A percentile compares a stretch with the other conserved stretches of the same genome.
phyloP scores from a whole-genome alignment of 2,797 vertebrate species.

The Diplodus puntazzo region DNA sequence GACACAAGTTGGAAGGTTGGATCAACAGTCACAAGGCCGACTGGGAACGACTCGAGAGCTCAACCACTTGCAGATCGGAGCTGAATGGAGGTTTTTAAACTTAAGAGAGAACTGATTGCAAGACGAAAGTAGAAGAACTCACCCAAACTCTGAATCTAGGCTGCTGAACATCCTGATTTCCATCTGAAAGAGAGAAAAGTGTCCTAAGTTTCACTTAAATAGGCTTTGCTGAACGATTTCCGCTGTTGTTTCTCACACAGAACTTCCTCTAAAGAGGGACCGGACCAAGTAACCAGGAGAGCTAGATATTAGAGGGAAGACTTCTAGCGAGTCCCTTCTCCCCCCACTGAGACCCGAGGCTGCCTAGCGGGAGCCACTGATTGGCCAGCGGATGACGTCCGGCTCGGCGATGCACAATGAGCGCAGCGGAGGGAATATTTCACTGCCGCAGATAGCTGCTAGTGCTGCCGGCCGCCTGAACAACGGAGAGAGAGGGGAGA shows the following conservation, averaged over 20 bases:
- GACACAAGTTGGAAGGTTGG: slow-evolving; percentile 47
- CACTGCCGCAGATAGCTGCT: slow-evolving; percentile 79
- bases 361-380: slow-evolving; percentile 74
- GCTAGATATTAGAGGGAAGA: slow-evolving; percentile 76
- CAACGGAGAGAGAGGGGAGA: slow-evolving; percentile 67
- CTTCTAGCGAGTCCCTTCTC: slow-evolving; percentile 73
- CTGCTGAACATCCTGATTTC: slow-evolving; percentile 46
- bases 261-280: slow-evolving; percentile 57
- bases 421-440: slow-evolving; percentile 85
- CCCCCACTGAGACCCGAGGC: slow-evolving; percentile 70
- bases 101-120: slow-evolving; percentile 4
- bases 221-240: slow-evolving; percentile 35
- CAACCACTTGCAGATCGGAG: slow-evolving; percentile 5
- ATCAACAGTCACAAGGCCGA: slow-evolving; percentile 39
- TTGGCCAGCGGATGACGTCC: slow-evolving; percentile 83
- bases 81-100: slow-evolving; percentile 23
- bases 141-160: slow-evolving; percentile 68
- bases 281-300: slow-evolving; percentile 75
- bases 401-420: slow-evolving; percentile 82
- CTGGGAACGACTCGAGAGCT: slow-evolving; percentile 21
- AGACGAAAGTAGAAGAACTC: slow-evolving; percentile 66
- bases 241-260: slow-evolving; percentile 43
- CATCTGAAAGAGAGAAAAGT: slow-evolving; percentile 46
- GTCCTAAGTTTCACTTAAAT: slow-evolving; percentile 27
- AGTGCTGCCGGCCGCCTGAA: slow-evolving; percentile 75